Conservation (phyloP, 2,113 vertebrate genomes). For the Typhlomys cinereus region DNA sequence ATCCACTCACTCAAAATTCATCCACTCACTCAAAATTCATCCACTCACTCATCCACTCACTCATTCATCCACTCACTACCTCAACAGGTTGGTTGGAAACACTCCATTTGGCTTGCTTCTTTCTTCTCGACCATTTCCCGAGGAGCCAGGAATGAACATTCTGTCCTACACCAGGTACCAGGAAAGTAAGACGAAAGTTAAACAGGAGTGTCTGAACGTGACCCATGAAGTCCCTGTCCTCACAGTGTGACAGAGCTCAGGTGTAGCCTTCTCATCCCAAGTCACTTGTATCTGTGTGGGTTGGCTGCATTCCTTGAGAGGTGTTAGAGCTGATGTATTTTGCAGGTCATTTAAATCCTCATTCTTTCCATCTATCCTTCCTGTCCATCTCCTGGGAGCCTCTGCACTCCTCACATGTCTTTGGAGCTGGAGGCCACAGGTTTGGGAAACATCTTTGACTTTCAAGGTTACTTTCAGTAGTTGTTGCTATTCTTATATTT, state of each 20-base stretch:
- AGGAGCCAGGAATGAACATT: neutral
- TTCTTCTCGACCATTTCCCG: neutral
- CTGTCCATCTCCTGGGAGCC: neutral
- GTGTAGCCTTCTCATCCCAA: neutral
- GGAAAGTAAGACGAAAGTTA: neutral
- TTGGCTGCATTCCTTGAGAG: neutral
- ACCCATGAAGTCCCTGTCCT: neutral
- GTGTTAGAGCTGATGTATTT: constrained; percentile 25
- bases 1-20: neutral
- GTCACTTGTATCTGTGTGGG: neutral
- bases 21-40: no score
- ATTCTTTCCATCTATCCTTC: neutral
- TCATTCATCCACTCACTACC: neutral
- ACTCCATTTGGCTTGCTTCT: neutral
- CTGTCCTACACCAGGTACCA: no score
- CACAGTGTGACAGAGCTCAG: neutral
- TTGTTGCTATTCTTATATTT: neutral
- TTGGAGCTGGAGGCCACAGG: neutral
- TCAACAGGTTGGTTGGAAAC: no score
- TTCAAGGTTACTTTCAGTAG: neutral
- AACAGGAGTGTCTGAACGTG: neutral
- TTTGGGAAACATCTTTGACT: neutral
- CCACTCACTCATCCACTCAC: neutral
- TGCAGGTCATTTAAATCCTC: neutral
- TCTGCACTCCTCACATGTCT: neutral